Evolutionary conservation across 1,140 invertebrate species (phyloP), one percentile per base, ranked within the genome.

Genomic region (Prorops nasuta): DNA sequence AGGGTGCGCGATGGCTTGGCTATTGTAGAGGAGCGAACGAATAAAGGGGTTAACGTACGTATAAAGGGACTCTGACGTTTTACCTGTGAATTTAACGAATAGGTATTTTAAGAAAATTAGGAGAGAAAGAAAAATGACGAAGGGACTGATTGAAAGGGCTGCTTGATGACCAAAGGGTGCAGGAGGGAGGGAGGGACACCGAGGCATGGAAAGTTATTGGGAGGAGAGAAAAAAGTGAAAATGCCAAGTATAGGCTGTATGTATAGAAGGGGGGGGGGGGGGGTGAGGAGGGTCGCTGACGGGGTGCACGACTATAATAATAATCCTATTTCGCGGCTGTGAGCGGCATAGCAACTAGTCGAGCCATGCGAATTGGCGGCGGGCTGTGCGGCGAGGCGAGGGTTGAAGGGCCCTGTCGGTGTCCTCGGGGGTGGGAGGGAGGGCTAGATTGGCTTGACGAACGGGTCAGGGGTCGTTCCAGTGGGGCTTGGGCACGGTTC

Each of bases 241-340:
- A n/a, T n/a, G n/a, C n/a, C n/a, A n/a, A n/a, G n/a, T n/a, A n/a
- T 17, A 22, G 28, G 7, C 19, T 9, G 12, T 9, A 19, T 9
- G 38, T 10, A 19, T 16, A 9, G 10, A 28, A 28, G 4, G 24
- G 4, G 24, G 24, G 10, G 4, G 4, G 24, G 24, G 24, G 4
- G 4, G 24, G 10, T 10, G 24, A 28, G 10, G 24, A 4, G 24
- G 10, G 10, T 10, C 4, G 24, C 4, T 28, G 10, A 4, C 24
- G 24, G 4, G 24, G 4, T 4, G 24, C 49, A 58, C 48, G 44
- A 41, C 48, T 54, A 62, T 63, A 72, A 73, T 71, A 73, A 73
- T 74, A 76, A 76, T 76, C 61, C 54, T 63, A 74, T 76, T 76
- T 70, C 56, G 59, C 52, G 61, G 60, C 50, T 63, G 65, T 66